A percentile compares a stretch with the other conserved stretches of the same genome.
These are phyloP conservation scores for Proterorhinus semilunaris DNA, from an alignment of 2,113 vertebrate genomes.

Conservation along the genomic window DNA sequence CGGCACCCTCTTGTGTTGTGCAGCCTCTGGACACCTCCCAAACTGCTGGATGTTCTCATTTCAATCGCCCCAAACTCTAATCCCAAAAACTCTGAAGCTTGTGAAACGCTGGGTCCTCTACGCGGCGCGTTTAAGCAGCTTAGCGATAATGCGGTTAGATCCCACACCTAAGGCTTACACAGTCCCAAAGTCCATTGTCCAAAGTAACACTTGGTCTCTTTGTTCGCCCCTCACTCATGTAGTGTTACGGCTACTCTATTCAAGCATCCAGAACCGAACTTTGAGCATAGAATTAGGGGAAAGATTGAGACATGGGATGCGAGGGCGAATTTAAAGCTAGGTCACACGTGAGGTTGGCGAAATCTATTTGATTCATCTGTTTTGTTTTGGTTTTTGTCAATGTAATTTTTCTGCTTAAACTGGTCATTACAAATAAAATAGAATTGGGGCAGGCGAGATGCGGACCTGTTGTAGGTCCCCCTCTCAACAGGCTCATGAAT, in stretches of 20 bases:
- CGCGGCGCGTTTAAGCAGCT: constrained; percentile 60
- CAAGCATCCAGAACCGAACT: constrained; percentile 13
- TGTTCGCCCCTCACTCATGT: constrained; percentile 5
- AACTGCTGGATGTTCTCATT: constrained; percentile 43
- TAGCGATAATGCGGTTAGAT: constrained; percentile 66
- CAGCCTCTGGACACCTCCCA: constrained; percentile 14
- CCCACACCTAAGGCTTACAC: constrained; percentile 47
- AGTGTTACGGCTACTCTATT: background rate
- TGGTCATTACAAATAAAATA: too few relatives aligned
- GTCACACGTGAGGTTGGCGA: background rate
- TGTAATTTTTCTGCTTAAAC: too few relatives aligned
- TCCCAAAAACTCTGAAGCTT: constrained; percentile 42
- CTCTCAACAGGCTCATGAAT: too few relatives aligned
- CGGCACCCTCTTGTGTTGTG: background rate
- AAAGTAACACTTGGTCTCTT: background rate
- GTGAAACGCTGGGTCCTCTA: constrained; percentile 10
- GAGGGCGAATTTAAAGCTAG: too few relatives aligned
- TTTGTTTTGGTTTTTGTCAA: too few relatives aligned
- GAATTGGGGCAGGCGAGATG: too few relatives aligned
- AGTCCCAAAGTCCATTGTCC: constrained; percentile 47
- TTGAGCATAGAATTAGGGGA: constrained; percentile 19
- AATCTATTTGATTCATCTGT: too few relatives aligned
- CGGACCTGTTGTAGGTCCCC: too few relatives aligned
- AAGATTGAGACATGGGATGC: background rate
- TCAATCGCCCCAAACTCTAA: constrained; percentile 18